These are phyloP conservation scores for Lanius ludovicianus DNA, from an alignment of 2,113 vertebrate genomes.

Conservation along the genomic window DNA sequence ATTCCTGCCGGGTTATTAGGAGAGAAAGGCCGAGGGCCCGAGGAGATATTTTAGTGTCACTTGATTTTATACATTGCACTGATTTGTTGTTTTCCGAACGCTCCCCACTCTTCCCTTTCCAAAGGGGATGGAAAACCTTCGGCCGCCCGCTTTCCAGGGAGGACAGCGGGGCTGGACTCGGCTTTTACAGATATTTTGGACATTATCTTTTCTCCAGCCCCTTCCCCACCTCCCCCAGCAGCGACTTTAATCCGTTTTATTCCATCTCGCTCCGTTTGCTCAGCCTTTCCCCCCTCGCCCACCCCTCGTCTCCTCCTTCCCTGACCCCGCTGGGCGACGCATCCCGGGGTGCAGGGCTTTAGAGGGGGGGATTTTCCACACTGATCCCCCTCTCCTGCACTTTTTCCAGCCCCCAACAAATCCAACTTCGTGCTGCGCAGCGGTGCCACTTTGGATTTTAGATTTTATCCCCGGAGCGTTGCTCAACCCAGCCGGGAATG, in stretches of 20 bases:
- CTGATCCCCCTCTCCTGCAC: neutral
- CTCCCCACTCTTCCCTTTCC: neutral
- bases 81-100: neutral
- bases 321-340: neutral
- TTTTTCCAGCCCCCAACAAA: neutral
- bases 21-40: slow-evolving; percentile 60
- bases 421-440: neutral
- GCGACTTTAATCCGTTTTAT: neutral
- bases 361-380: neutral
- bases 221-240: neutral
- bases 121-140: neutral
- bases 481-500: neutral
- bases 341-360: neutral
- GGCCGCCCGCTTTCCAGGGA: neutral
- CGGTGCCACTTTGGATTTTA: neutral
- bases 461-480: neutral
- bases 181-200: neutral
- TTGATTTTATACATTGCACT: slow-evolving; percentile 22
- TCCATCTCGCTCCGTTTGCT: neutral
- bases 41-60: slow-evolving; percentile 55
- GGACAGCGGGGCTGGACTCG: accelerated
- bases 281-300: neutral
- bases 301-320: neutral
- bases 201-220: neutral
- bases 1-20: slow-evolving; percentile 61